Conservation (phyloP, 92 coral and sea anemone species). For the Palythoa heliodiscus region DNA sequence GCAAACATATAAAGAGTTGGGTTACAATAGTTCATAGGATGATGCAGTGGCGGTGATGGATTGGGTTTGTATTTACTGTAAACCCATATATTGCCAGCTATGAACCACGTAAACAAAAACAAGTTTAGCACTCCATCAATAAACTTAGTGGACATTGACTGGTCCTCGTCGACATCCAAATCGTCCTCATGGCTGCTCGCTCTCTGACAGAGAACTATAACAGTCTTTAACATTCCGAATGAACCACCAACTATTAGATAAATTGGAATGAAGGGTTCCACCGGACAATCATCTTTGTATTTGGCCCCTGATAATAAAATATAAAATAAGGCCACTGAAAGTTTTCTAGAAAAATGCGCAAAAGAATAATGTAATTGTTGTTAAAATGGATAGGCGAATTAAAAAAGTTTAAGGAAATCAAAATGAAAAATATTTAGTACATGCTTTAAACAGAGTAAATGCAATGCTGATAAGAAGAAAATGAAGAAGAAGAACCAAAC, state of each 20-base stretch:
- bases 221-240: slow-evolving; percentile 96
- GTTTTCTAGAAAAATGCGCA: too few species aligned
- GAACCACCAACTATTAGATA: slow-evolving; percentile 98
- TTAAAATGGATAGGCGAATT: too few species aligned
- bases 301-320: slow-evolving; percentile 71
- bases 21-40: slow-evolving; percentile 90
- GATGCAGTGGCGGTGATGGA: slow-evolving; percentile 80
- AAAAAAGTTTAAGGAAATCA: too few species aligned
- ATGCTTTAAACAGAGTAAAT: too few species aligned
- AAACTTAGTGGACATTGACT: slow-evolving; percentile 98
- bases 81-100: slow-evolving; percentile 99
- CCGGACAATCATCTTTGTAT: slow-evolving; percentile 95
- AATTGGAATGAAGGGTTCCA: slow-evolving; percentile 97
- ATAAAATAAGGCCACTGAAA: too few species aligned
- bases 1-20: slow-evolving; percentile 99
- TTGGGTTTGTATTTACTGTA: slow-evolving; percentile 94
- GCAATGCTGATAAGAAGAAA: too few species aligned
- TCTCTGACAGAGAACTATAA: slow-evolving; percentile 87
- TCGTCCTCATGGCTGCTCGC: slow-evolving; percentile 90
- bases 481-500: too few species aligned
- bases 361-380: too few species aligned
- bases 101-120: slow-evolving; percentile 97
- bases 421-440: too few species aligned
- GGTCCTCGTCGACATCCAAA: slow-evolving; percentile 84
- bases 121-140: slow-evolving; percentile 95